Evolutionary conservation across 1,140 invertebrate genomes (phyloP).

Genomic region (Amyelois transitella): DNA sequence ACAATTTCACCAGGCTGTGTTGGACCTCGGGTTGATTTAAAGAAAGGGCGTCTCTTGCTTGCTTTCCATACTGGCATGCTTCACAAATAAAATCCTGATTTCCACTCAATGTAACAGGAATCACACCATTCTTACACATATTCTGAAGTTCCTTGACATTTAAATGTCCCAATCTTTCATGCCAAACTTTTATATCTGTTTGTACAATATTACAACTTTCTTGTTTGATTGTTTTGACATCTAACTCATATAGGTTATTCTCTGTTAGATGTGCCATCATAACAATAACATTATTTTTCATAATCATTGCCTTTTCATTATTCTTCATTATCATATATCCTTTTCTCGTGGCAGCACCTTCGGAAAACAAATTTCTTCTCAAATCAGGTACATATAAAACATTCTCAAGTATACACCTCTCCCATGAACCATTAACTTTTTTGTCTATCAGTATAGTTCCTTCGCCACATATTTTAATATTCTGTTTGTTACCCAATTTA

Average conservation of each 20-base stretch:
- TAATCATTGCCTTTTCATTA: conserved; percentile 14
- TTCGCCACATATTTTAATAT: conserved; percentile 14
- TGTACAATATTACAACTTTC: conserved; percentile 23
- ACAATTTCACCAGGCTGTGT: conserved; percentile 40
- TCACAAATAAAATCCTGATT: conserved; percentile 44
- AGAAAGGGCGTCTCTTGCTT: conserved; percentile 29
- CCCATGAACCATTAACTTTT: conserved; percentile 32
- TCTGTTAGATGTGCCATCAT: conserved; percentile 13
- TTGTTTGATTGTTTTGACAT: conserved; percentile 14
- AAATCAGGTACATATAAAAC: conserved; percentile 36
- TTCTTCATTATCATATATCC: conserved; percentile 17
- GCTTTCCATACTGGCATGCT: conserved; percentile 45
- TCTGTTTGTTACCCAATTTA: conserved; percentile 24
- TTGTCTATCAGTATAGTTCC: conserved; percentile 23
- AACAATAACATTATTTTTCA: conserved; percentile 18
- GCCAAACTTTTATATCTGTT: conserved; percentile 25
- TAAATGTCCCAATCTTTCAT: conserved; percentile 30
- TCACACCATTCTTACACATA: conserved; percentile 21
- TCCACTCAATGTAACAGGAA: conserved; percentile 15
- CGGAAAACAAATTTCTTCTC: conserved; percentile 34
- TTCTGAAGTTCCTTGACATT: conserved; percentile 31
- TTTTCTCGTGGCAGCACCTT: conserved; percentile 29
- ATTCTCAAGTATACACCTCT: conserved; percentile 19
- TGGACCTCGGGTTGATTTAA: conserved; percentile 17
- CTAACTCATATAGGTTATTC: conserved; percentile 27